Percentiles rank a stretch among this genome's conserved stretches.
Evolutionary conservation across 2,888 invertebrate genomes (phyloP).

Genomic region (Carpatolechia fugitivella): DNA sequence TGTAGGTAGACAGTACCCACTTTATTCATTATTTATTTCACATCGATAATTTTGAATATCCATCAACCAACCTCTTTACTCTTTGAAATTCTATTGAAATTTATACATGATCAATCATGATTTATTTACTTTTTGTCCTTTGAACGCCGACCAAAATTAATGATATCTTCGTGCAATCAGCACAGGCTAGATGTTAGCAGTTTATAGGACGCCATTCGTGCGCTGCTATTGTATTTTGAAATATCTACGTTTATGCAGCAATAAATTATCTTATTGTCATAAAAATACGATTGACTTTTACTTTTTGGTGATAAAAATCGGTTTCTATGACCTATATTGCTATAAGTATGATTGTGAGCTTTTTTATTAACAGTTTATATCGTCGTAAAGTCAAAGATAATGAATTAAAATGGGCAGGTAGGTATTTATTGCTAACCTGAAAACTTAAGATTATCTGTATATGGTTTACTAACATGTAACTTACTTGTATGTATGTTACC

Average conservation of each 20-base stretch:
- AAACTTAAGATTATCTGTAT: no score
- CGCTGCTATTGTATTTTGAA: conserved; percentile 28
- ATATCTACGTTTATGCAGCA: conserved; percentile 36
- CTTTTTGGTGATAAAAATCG: conserved; percentile 32
- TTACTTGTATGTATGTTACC: no score
- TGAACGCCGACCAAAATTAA: conserved; percentile 49
- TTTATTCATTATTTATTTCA: no score
- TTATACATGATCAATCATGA: conserved; percentile 41
- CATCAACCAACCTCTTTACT: no score
- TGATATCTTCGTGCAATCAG: conserved; percentile 32
- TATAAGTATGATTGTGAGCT: conserved; percentile 20
- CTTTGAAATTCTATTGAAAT: no score
- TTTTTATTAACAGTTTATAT: conserved; percentile 22
- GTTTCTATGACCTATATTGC: conserved; percentile 37
- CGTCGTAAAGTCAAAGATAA: conserved; percentile 27
- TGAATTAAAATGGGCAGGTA: no score
- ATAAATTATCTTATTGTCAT: conserved; percentile 40
- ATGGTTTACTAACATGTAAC: no score
- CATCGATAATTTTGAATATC: no score
- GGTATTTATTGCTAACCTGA: no score
- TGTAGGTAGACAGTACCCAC: no score
- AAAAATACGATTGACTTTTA: conserved; percentile 33
- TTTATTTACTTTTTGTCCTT: conserved; percentile 59
- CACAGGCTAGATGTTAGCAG: conserved; percentile 31
- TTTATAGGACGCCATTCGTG: conserved; percentile 40